Evolutionary conservation across 1,140 invertebrate genomes (phyloP), one percentile per base, ranked within the genome.

Genomic region (Cherax quadricarinatus): DNA sequence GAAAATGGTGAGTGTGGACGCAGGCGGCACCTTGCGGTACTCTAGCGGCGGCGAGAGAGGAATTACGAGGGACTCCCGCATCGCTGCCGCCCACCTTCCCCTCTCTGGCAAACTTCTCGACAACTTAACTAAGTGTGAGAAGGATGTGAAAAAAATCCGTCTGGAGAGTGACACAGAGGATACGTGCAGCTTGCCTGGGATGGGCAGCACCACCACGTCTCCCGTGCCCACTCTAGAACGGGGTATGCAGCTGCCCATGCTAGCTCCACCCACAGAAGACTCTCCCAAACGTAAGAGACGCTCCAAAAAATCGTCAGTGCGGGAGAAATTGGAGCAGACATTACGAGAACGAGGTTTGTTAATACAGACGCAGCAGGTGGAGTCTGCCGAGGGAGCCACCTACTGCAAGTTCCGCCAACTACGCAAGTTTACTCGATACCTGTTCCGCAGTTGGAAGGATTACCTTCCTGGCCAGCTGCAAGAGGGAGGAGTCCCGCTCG

Each of bases 401-500:
- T 99, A 98, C 94, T 99, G 98, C 95, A 99, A 99, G 95, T 99
- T 99, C 94, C 95, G 98, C 75, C 98, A 98, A 94, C 95, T 99
- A 16, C 96, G 98, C 91, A 99, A 98, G 94, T 98, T 98, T 94
- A 99, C 98, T 0, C 96, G 98, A 53, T 99, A 99, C 95, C 95
- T 98, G 75, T 98, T 98, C 94, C 96, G 98, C 87, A 98, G 97
- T 94, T 99, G 98, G 98, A 98, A 98, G 94, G 97, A 98, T 95
- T 98, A 98, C 95, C 95, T 99, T 30, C 98, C 98, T 0, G 97
- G 94, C 80, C 94, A 94, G 92, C 93, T 94, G 14, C 94, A 94
- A 62, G 93, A 88, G 75, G 92, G 81, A 24, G 92, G 85, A 16
- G 41, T 80, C n/a, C 84, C 73, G n/a, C 78, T 91, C 14, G 83